Evolutionary conservation across 2,888 invertebrate genomes (phyloP), one percentile per base, ranked within the genome.

Genomic region (Leucophora obtusa): DNA sequence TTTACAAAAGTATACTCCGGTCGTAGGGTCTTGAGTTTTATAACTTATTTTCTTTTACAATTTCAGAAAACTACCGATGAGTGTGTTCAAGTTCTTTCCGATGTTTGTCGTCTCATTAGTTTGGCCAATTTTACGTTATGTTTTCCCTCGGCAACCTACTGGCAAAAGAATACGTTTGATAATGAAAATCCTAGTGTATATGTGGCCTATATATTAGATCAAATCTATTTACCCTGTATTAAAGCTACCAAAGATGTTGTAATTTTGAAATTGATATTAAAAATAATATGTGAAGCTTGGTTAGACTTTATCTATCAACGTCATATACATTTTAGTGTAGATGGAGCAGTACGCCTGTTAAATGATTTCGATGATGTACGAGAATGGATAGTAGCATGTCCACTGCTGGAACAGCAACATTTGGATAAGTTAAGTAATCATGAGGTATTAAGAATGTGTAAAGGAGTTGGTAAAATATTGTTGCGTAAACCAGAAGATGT

Each of bases 241-340:
- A 92, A 92, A 83, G 95, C 96, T 56, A 94, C 95, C 4, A 92
- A 93, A 69, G 94, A 96, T 86, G 92, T 93, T 63, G 91, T 93
- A 7, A 94, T 95, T 53, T 92, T 94, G 28, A 95, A 95, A 85
- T 94, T 96, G 92, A 93, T 96, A 66, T 91, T 97, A 38, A 93
- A 94, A 87, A 93, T 96, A 35, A 94, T 96, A 91, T 96, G 96
- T 86, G 96, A 96, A 88, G 94, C 96, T 0, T 96, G 96, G 96
- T 91, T 97, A 66, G 95, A 96, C 88, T 95, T 96, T 85, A 96
- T 97, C 83, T 96, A 95, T 87, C 93, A 93, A 59, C 94, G 95
- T 83, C 94, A 94, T 89, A 94, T 96, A 24, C 95, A 95, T 87
- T 97, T 97, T 90, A 95, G 95, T 76, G 92, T 93, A 72, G 92